These are phyloP conservation scores for Tympanoctomys barrerae DNA, from an alignment of 2,797 vertebrate genomes.

Conservation along the genomic window DNA sequence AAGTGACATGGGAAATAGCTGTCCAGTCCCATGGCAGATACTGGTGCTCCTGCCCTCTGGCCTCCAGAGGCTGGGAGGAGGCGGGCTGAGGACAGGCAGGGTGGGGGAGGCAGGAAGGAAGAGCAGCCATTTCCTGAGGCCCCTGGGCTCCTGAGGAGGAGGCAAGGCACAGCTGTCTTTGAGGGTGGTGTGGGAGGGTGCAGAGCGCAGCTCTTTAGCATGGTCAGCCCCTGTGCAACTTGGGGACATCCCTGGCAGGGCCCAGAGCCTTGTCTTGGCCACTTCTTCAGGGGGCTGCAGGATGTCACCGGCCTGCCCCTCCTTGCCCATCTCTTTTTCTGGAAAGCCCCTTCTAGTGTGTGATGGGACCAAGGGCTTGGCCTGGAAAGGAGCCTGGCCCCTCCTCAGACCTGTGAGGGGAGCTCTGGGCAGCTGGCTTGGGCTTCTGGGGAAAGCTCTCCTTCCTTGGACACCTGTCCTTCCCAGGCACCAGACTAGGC, in stretches of 20 bases:
- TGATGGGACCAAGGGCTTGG: not conserved
- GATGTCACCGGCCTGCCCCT: not conserved
- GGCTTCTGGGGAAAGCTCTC: not conserved
- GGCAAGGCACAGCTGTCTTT: constrained; percentile 59
- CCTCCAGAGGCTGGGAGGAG: constrained; percentile 31
- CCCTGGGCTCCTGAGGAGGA: constrained; percentile 26
- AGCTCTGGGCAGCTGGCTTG: not conserved
- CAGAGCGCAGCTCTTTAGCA: not conserved
- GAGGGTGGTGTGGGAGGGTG: not conserved
- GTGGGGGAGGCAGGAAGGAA: constrained; percentile 65
- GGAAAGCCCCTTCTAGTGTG: not conserved
- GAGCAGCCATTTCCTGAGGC: constrained; percentile 75
- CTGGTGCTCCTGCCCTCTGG: constrained; percentile 23
- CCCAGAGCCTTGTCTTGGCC: not conserved
- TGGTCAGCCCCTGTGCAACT: not conserved
- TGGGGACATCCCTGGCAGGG: not conserved
- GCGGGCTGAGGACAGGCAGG: not conserved
- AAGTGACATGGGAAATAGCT: not conserved
- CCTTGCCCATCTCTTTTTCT: not conserved
- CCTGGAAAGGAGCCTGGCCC: not conserved
- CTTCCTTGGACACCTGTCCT: not conserved
- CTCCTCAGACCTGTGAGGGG: not conserved
- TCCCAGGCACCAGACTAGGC: not conserved
- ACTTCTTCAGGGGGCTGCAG: not conserved
- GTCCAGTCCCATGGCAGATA: not conserved